These are phyloP conservation scores for Cryptus armator DNA, from an alignment of 2,888 invertebrate genomes.

Conservation along the genomic window DNA sequence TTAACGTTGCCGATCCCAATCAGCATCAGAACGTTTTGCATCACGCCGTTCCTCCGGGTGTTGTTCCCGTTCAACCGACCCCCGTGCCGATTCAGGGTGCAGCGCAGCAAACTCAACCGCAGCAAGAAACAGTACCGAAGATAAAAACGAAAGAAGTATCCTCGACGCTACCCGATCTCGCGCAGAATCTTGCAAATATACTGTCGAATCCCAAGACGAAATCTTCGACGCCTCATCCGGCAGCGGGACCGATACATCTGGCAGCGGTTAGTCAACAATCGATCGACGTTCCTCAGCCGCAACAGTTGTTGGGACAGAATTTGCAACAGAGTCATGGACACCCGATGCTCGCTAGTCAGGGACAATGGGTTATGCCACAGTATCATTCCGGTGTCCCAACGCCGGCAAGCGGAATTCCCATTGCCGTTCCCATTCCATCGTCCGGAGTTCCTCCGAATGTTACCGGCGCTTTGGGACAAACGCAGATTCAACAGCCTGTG, in stretches of 20 bases:
- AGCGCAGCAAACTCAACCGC: constrained; percentile 55
- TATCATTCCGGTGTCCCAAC: constrained; percentile 28
- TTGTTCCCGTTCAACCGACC: constrained; percentile 69
- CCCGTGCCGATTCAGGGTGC: constrained; percentile 60
- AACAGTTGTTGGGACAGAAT: constrained; percentile 69
- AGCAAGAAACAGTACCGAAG: constrained; percentile 74
- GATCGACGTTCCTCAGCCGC: constrained; percentile 68
- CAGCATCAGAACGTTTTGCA: constrained; percentile 61
- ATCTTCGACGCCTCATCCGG: constrained; percentile 77
- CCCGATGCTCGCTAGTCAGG: constrained; percentile 53
- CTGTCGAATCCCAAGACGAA: constrained; percentile 83
- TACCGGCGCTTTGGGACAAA: constrained; percentile 5
- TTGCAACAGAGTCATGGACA: constrained; percentile 69
- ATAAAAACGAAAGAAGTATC: constrained; percentile 82
- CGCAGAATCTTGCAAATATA: constrained; percentile 84
- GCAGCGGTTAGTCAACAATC: constrained; percentile 50
- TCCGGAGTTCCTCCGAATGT: background rate
- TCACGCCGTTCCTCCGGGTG: constrained; percentile 70
- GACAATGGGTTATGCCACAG: constrained; percentile 66
- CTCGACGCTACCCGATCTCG: constrained; percentile 83
- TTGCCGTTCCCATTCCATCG: background rate
- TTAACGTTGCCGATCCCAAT: constrained; percentile 51
- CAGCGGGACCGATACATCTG: constrained; percentile 62
- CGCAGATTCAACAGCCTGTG: constrained; percentile 35
- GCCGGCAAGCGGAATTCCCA: background rate